Base-by-base conservation (phyloP, 1,140 invertebrate genomes). In the Musca domestica region DNA sequence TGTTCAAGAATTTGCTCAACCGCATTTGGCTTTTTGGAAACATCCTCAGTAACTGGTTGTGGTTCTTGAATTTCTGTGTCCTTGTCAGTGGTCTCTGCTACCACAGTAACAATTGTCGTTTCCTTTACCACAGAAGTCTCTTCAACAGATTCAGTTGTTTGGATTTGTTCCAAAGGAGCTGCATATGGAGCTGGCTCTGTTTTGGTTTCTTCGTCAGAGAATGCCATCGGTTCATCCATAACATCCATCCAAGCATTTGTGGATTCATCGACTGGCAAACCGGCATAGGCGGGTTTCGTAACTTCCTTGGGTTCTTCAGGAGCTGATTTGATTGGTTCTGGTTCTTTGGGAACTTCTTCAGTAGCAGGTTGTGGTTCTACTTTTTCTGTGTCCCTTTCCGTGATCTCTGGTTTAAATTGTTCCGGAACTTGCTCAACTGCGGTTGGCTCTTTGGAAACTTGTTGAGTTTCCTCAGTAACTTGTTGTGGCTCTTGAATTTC, bases 221-320 rank as follows among this genome's bases (percentile, higher is more conserved):
- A 81, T 17, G 74, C 73, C 66, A 86, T 83, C 66, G 84, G 81
- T 72, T 85, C 83, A 71, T 87, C 84, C 27, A 86, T 71, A 61
- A 84, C 77, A 74, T 81, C 83, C 76, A 86, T 82, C 81, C 84
- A 86, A 17, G 80, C 72, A 69, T 82, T 81, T 48, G 81, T 77
- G n/a, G 82, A 76, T 69, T 82, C 74, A 69, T 86, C 81, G 67
- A 83, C 78, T 58, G 82, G 81, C 41, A 83, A 74, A 22, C 78
- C 81, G 68, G 77, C 81, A 69, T 83, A 81, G 27, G 70, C 73
- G 49, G 67, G 48, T 67, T 74, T 75, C 65, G 69, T 70, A 9
- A 67, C 66, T 51, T 70, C 25, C 48, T 58, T 34, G n/a, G 41
- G 46, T 5, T 22, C 23, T 10, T 47, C 23, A 1, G 5, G 6